Evolutionary conservation across 2,888 invertebrate genomes (phyloP), one percentile per base, ranked within the genome.

Genomic region (Clistopyga incitator): DNA sequence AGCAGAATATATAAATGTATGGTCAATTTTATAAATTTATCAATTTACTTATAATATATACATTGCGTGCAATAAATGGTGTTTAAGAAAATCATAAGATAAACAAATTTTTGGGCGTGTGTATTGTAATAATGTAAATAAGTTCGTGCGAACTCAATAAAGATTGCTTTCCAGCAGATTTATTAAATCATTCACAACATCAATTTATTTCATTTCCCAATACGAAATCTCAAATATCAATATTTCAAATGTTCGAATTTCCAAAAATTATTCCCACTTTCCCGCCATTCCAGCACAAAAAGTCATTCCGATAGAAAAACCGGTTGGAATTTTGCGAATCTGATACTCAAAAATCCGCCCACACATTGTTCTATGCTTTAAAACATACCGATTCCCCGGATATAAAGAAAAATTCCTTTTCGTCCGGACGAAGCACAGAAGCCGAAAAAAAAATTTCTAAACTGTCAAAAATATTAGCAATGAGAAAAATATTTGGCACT

Each of bases 21-120:
- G 72, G 80, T 80, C 84, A 84, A 81, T 84, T 84, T 84, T 84
- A 84, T 84, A 84, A 84, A 84, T 74, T 84, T 84, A 84, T 84
- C 77, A 81, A 84, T 78, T 80, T 77, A 80, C 79, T 72, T 80
- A 70, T 71, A 52, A 47, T 61, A 59, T 72, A 72, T 70, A 71
- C 68, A 82, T 76, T 74, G 77, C 80, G 84, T 84, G 80, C 84
- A 81, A 84, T 84, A 82, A 84, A 84, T 74, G 77, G 84, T 80
- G 80, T 84, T 77, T 18, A 76, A 68, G n/a, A 68, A 80, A 80
- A 64, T 18, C 15, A 34, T 61, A 52, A 20, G 15, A 11, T 11
- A 38, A 64, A 34, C n/a, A 74, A 64, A 34, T 13, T 61, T 61
- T 59, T 11, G 59, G 42, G 61, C 18, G 23, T 47, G 64, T 50